Evolutionary conservation across 30 jellyfish, hydroid and myxozoan species (phyloP).

Genomic region (Aurelia coerulea): DNA sequence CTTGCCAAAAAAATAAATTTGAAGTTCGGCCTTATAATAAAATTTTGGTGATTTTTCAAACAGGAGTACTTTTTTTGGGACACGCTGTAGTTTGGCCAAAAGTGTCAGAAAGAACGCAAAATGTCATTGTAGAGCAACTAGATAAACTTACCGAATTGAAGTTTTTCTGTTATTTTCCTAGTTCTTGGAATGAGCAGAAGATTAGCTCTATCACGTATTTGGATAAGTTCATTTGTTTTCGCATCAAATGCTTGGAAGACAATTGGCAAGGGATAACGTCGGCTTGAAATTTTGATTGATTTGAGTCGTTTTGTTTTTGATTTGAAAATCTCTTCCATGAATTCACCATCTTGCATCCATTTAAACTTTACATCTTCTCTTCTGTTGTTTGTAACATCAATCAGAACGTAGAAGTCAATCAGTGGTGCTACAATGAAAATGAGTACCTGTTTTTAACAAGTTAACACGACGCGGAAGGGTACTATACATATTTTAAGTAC

Average conservation of each 20-base stretch:
- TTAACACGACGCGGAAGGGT: no score
- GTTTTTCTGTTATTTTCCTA: neutral
- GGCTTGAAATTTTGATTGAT: neutral
- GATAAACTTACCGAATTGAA: slow-evolving; percentile 28
- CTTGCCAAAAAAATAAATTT: no score
- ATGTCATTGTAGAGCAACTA: no score
- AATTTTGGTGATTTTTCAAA: no score
- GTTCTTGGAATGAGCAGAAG: slow-evolving; percentile 38
- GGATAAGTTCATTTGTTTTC: slow-evolving; percentile 1
- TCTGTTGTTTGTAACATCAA: slow-evolving; percentile 15
- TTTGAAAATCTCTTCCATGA: neutral
- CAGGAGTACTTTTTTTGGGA: no score
- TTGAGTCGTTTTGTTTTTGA: neutral
- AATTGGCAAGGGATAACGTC: slow-evolving; percentile 19
- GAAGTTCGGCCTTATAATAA: no score
- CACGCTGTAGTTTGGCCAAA: no score
- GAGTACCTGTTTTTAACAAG: neutral
- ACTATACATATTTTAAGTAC: no score
- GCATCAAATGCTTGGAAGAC: slow-evolving; percentile 17
- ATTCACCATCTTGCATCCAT: slow-evolving; percentile 1
- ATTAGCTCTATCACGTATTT: slow-evolving; percentile 11
- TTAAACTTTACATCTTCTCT: neutral
- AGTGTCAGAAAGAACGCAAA: no score
- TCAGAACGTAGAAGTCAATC: slow-evolving; percentile 4
- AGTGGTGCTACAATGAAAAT: neutral